Evolutionary conservation across 2,888 invertebrate species (phyloP).

Genomic region (Drosophila subsilvestris): DNA sequence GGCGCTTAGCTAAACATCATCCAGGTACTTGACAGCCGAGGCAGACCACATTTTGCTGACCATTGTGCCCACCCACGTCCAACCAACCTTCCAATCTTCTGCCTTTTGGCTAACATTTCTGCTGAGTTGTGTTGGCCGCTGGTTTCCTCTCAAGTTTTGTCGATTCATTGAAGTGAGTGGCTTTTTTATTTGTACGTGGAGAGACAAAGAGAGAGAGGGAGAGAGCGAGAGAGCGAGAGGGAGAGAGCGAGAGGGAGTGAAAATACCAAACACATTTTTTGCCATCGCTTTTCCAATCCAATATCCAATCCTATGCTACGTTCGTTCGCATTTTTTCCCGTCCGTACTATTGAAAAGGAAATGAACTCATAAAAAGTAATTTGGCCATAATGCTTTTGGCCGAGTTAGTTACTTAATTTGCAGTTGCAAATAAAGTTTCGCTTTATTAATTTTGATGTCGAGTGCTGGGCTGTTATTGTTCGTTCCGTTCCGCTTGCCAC

Average conservation of each 20-base stretch:
- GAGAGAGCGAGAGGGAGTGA: slow-evolving; percentile 11
- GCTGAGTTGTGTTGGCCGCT: slow-evolving; percentile 46
- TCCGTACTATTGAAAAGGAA: slow-evolving; percentile 67
- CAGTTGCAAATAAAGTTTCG: slow-evolving; percentile 80
- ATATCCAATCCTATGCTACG: slow-evolving; percentile 11
- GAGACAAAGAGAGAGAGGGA: background rate
- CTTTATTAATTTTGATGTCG: slow-evolving; percentile 75
- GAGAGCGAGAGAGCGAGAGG: no score
- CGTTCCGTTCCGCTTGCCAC: background rate
- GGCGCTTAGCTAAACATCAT: slow-evolving; percentile 72
- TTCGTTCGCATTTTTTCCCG: slow-evolving; percentile 25
- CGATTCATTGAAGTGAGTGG: slow-evolving; percentile 79
- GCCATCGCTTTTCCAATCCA: slow-evolving; percentile 29
- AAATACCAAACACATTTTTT: slow-evolving; percentile 59
- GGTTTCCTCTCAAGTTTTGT: slow-evolving; percentile 61
- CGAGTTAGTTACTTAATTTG: slow-evolving; percentile 78
- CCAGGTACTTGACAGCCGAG: slow-evolving; percentile 70
- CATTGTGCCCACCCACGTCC: slow-evolving; percentile 34
- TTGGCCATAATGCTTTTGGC: slow-evolving; percentile 76
- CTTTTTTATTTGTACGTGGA: slow-evolving; percentile 71
- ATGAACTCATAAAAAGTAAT: slow-evolving; percentile 80
- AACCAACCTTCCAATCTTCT: background rate
- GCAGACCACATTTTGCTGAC: slow-evolving; percentile 59
- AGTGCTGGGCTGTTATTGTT: slow-evolving; percentile 46
- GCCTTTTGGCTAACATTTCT: slow-evolving; percentile 37